These are phyloP conservation scores for Rhegmatorhina hoffmannsi DNA, from an alignment of 2,113 vertebrate species.

Conservation along the genomic window DNA sequence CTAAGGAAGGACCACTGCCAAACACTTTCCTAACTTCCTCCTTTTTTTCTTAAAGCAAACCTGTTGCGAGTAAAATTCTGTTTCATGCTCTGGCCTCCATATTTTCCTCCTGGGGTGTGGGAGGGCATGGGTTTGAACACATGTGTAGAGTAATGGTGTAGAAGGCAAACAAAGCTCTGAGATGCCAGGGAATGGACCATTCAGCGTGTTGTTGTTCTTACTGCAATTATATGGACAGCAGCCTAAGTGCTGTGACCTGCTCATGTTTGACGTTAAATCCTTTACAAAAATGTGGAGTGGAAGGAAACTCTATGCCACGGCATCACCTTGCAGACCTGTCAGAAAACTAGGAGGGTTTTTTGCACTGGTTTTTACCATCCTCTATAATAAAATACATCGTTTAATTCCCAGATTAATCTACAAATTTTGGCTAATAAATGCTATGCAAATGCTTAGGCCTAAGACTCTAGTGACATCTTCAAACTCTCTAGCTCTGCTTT, in stretches of 20 bases:
- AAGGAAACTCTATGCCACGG: not conserved
- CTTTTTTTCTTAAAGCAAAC: not conserved
- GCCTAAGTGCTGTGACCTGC: not conserved
- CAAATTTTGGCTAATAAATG: not conserved
- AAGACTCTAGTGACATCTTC: not conserved
- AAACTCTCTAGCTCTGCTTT: not conserved
- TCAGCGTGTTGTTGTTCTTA: not conserved
- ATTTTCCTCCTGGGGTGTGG: rapidly evolving
- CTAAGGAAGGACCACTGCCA: not conserved
- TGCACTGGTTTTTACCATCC: not conserved
- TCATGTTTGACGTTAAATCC: not conserved
- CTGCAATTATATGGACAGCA: not conserved
- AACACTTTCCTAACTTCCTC: not conserved
- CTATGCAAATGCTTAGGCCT: not conserved
- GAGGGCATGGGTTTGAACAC: not conserved
- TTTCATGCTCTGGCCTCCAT: not conserved
- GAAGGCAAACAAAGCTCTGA: not conserved
- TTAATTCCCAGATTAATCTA: not conserved
- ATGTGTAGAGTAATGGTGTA: rapidly evolving
- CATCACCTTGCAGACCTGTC: rapidly evolving
- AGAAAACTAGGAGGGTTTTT: not conserved
- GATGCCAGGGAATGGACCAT: not conserved
- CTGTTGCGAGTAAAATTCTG: not conserved
- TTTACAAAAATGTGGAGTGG: not conserved
- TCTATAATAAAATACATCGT: not conserved